Conservation (phyloP, 2,888 invertebrate genomes). For the Yponomeuta malinellus region DNA sequence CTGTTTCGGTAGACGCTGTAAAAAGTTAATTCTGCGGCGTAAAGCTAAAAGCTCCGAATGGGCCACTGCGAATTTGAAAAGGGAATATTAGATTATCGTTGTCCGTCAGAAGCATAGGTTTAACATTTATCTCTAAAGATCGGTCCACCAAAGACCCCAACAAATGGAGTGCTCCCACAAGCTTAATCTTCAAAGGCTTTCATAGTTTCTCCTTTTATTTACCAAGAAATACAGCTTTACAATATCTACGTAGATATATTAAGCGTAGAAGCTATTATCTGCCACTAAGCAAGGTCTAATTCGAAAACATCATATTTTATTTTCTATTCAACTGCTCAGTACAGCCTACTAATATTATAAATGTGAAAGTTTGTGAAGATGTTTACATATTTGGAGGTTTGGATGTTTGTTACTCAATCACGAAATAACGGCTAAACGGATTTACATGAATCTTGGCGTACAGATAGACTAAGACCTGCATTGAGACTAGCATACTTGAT, state of each 20-base stretch:
- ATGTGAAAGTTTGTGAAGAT: no score
- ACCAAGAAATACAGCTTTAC: neutral
- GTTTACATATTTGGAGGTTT: no score
- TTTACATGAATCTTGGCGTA: no score
- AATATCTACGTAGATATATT: neutral
- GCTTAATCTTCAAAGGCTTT: neutral
- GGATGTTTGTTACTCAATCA: no score
- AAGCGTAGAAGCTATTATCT: no score
- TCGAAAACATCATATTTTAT: no score
- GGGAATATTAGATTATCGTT: conserved; percentile 14
- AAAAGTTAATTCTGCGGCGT: neutral
- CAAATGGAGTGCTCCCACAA: neutral
- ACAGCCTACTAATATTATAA: no score
- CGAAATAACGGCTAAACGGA: no score
- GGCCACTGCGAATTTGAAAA: neutral
- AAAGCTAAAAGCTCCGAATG: conserved; percentile 17
- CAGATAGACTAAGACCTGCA: no score
- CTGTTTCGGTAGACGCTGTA: neutral
- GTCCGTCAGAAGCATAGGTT: neutral
- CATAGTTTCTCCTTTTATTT: neutral
- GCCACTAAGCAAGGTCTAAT: no score
- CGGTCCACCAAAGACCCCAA: neutral
- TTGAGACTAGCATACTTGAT: no score
- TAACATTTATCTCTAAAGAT: neutral
- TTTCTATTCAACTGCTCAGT: no score